Conservation (phyloP, 2,888 invertebrate genomes). For the Lithophane leautieri region DNA sequence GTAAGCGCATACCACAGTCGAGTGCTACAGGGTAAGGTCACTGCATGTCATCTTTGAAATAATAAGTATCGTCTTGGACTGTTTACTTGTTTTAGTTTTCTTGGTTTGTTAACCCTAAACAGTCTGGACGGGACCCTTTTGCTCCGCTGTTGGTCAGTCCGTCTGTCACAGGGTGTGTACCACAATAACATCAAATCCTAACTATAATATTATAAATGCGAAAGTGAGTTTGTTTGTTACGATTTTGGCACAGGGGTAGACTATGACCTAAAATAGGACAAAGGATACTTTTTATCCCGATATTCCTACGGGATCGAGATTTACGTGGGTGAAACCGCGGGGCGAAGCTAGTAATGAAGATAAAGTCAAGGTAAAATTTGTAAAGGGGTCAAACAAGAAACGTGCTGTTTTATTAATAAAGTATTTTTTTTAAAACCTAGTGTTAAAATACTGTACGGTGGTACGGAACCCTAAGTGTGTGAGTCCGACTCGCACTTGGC, state of each 20-base stretch:
- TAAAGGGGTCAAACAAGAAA: background rate
- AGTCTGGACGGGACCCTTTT: background rate
- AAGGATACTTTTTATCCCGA: too few relatives aligned
- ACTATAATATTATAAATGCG: too few relatives aligned
- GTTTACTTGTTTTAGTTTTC: background rate
- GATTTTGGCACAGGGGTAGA: too few relatives aligned
- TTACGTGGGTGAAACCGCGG: too few relatives aligned
- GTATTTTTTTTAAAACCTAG: too few relatives aligned
- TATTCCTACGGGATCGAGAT: too few relatives aligned
- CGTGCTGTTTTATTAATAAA: too few relatives aligned
- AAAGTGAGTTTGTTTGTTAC: too few relatives aligned
- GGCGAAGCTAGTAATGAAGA: background rate
- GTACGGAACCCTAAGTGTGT: background rate
- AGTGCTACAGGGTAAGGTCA: constrained; percentile 11
- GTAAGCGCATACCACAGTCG: constrained; percentile 43
- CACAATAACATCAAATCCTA: background rate
- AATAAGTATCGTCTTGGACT: background rate
- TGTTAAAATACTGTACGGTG: background rate
- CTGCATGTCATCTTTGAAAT: background rate
- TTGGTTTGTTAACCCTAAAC: too few relatives aligned
- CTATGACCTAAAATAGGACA: too few relatives aligned
- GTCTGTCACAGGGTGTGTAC: background rate
- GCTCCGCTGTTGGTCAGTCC: background rate
- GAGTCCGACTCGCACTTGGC: background rate
- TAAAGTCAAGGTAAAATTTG: background rate